Percentiles rank a stretch among this genome's conserved stretches.
Evolutionary conservation across 2,888 invertebrate genomes (phyloP).

Genomic region (Drosophila leonis): DNA sequence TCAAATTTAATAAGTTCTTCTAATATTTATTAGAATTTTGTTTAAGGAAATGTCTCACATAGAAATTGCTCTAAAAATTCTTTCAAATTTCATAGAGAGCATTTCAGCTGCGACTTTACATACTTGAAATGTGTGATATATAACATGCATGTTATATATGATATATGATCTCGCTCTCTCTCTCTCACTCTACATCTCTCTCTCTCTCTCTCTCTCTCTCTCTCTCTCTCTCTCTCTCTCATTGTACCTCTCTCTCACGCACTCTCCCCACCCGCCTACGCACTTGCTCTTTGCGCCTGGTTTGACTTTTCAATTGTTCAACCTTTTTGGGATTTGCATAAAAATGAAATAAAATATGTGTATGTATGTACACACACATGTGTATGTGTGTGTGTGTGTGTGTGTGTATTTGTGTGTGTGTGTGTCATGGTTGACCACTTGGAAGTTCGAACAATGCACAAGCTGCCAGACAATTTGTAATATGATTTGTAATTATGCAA

Average conservation of each 20-base stretch:
- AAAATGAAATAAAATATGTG: conserved; percentile 53
- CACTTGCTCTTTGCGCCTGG: conserved; percentile 7
- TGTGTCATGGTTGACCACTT: conserved; percentile 31
- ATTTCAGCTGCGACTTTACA: neutral
- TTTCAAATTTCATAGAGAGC: neutral
- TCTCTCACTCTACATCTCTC: neutral
- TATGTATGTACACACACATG: neutral
- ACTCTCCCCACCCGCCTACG: neutral
- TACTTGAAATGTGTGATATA: neutral
- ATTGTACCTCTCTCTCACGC: neutral
- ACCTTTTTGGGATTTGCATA: conserved; percentile 60
- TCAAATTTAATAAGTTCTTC: too few relatives aligned
- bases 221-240: neutral
- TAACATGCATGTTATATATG: neutral
- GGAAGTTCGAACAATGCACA: conserved; percentile 39
- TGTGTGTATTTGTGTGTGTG: neutral
- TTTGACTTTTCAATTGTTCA: conserved; percentile 70
- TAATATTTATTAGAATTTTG: too few relatives aligned
- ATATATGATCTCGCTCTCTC: neutral
- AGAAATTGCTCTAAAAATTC: neutral
- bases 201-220: neutral
- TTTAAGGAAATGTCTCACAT: too few relatives aligned
- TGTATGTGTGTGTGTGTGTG: neutral
- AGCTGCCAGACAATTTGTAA: conserved; percentile 54
- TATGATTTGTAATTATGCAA: conserved; percentile 77